Base-by-base conservation (phyloP, 2,888 invertebrate genomes). In the Escarpia spicata region DNA sequence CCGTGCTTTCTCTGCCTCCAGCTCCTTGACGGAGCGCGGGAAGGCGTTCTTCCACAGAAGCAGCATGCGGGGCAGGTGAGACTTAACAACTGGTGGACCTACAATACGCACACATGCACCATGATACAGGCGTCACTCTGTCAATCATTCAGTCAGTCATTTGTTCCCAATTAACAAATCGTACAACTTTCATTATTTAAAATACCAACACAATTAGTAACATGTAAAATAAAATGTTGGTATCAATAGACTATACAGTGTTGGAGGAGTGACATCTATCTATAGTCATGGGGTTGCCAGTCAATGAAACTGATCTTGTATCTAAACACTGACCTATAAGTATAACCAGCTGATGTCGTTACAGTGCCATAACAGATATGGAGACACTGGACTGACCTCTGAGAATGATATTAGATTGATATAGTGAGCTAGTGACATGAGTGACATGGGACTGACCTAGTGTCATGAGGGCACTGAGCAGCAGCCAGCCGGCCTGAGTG, bases 11-110 rank as follows among this genome's bases (percentile, higher is more conserved):
- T 99, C 99, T 0, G 99, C 98, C 96, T 99, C 99, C 31, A 99
- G 97, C 96, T 99, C 99, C 96, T 99, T 99, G 90, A 98, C 98
- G 0, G 99, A 99, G 92, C 99, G 97, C 0, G 99, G 99, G 96
- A 99, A 99, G 45, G 99, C 99, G 96, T 99, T 99, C 94, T 99
- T 98, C 99, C 99, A 99, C 3, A 99, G 97, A 26, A 99, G 97
- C 94, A 99, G 96, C 98, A 99, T 98, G 93, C 99, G 97, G 0
- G 99, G 99, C 92, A 99, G 97, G 92, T 99, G 97, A 0, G 98
- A 98, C 95, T 98, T 98, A 0, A 99, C 99, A 2, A 99, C 99
- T 0, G 99, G 98, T 1, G 98, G 98, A 91, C 99, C 98, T 98
- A 92, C 44, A 37, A 92, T 45, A n/a, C 26, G 19, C 19, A 75